Percentiles rank a stretch among this genome's conserved stretches.
Evolutionary conservation across 2,797 vertebrate genomes (phyloP).

Genomic region (Crossoptilon crossoptilon): DNA sequence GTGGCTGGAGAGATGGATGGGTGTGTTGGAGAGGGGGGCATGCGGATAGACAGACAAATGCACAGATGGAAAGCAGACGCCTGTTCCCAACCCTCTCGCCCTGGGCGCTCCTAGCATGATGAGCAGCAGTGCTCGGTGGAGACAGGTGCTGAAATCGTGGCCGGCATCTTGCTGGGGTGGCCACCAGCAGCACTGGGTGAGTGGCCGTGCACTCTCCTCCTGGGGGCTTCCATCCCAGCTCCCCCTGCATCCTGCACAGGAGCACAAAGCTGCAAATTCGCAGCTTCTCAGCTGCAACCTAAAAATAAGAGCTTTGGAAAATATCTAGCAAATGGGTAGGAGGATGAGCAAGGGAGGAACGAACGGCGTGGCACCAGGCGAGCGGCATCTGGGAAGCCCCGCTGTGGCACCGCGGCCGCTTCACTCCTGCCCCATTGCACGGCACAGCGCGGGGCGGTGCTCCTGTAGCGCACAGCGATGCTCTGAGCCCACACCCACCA

Average conservation of each 20-base stretch:
- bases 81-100: neutral
- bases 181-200: neutral
- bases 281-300: conserved; percentile 81
- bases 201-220: neutral
- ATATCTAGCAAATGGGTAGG: conserved; percentile 78
- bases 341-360: conserved; percentile 74
- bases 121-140: neutral
- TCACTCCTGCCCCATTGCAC: accelerated
- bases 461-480: accelerated
- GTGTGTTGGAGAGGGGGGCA: conserved; percentile 6
- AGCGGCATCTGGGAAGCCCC: conserved; percentile 48
- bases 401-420: neutral
- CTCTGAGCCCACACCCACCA: accelerated
- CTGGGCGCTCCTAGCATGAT: neutral
- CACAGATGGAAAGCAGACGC: conserved; percentile 12
- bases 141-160: neutral
- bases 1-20: conserved; percentile 24
- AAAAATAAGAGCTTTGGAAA: conserved; percentile 81
- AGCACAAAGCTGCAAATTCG: conserved; percentile 76
- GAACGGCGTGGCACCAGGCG: conserved; percentile 66
- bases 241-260: conserved; percentile 34
- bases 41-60: conserved; percentile 1
- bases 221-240: neutral
- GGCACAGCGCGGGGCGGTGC: accelerated
- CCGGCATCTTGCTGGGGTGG: neutral